These are phyloP conservation scores for Bacillus rossius DNA, from an alignment of 1,140 invertebrate species.

Conservation along the genomic window DNA sequence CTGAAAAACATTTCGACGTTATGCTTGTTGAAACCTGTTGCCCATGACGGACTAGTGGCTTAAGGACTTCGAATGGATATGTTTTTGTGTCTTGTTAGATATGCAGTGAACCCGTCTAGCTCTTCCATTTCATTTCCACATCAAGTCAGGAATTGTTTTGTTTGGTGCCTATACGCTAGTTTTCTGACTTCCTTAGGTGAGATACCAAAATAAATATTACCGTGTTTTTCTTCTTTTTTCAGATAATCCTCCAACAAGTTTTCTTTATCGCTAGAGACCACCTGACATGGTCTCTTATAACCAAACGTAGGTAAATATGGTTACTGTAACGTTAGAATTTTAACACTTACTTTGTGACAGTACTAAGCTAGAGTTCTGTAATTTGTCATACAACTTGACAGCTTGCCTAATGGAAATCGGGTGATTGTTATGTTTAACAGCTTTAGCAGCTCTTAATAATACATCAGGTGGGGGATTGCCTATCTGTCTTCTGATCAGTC, in stretches of 20 bases:
- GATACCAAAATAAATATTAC: conserved; percentile 31
- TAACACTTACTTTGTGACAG: too few species aligned
- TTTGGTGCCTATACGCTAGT: conserved; percentile 16
- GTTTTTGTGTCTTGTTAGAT: conserved; percentile 37
- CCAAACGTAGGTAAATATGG: background rate
- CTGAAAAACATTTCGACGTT: conserved; percentile 37
- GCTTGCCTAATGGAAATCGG: too few species aligned
- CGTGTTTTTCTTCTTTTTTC: background rate
- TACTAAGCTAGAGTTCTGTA: too few species aligned
- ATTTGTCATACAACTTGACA: too few species aligned
- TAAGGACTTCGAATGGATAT: conserved; percentile 39
- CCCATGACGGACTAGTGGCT: conserved; percentile 35
- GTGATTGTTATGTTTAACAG: too few species aligned
- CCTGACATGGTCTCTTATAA: background rate
- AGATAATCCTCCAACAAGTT: conserved; percentile 8
- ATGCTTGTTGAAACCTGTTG: conserved; percentile 39
- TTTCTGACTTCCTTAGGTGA: conserved; percentile 23
- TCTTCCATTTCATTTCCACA: conserved; percentile 24
- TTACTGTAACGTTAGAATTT: too few species aligned
- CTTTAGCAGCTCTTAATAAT: too few species aligned
- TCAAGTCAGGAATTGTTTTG: conserved; percentile 18
- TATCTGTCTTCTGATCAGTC: too few species aligned
- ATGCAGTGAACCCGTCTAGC: conserved; percentile 39
- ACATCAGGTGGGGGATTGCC: too few species aligned
- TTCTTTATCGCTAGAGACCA: conserved; percentile 3